Evolutionary conservation across 2,797 vertebrate genomes (phyloP), one percentile per base, ranked within the genome.

Genomic region (Telmatherina bonti): DNA sequence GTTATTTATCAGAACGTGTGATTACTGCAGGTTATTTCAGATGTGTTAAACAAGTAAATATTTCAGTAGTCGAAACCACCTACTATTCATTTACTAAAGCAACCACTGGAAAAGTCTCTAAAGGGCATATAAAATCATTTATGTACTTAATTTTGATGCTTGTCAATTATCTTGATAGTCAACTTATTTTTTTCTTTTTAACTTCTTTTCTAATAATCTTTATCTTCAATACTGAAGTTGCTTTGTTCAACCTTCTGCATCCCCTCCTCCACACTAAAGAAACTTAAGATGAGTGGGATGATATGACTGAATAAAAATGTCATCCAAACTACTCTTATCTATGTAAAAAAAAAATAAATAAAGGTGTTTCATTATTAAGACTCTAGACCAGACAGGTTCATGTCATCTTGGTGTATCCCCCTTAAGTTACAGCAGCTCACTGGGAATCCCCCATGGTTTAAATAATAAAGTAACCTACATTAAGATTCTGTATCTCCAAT

Each of bases 401-500:
- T 16, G 11, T 54, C 22, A 16, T 43, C 11, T 4, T 45, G 18
- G 31, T 12, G 20, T 8, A 3, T 57, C 33, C 53, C 9, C 13
- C n/a, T 36, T 15, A 5, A n/a, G 27, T 74, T 78, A 61, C 18
- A 59, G 22, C 20, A 52, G 20, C 12, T 26, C 22, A 62, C 41
- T 22, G 56, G 38, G 36, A 79, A 77, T 43, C 33, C 35, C 73
- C 57, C 30, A 15, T 16, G 22, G 10, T 53, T 2, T 16, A 29
- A 80, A 61, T 45, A 63, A 62, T 47, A 41, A 5, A 59, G 11
- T 29, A 35, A 20, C 88, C 93, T 90, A 99, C 98, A 0, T 89
- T 83, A 1, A 95, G 79, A 81, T 99, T 97, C 82, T 97, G 95
- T 91, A 99, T 92, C 88, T 98, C 95, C 88, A 99, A 83, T 67